These are phyloP conservation scores for Nycticryphes semicollaris DNA, from an alignment of 2,113 vertebrate genomes.

Conservation along the genomic window DNA sequence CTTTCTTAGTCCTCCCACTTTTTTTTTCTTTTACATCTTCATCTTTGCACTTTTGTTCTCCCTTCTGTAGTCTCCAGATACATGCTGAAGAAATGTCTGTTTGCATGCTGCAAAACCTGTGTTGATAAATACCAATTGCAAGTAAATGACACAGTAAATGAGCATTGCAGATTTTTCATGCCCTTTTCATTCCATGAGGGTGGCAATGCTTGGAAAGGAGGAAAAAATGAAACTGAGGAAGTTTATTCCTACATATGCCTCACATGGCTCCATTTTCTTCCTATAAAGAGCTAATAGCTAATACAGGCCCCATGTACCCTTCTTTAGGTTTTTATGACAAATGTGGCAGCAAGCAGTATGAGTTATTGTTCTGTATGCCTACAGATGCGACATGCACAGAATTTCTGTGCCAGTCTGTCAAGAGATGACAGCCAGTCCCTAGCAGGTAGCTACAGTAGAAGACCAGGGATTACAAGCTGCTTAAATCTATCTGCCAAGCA, in stretches of 20 bases:
- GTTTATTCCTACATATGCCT: not conserved
- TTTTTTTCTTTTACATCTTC: not conserved
- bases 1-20: not conserved
- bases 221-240: not conserved
- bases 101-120: conserved; percentile 24
- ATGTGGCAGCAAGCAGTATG: not conserved
- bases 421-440: not conserved
- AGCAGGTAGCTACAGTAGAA: not conserved
- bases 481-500: conserved; percentile 15
- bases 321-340: not conserved
- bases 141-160: conserved; percentile 25
- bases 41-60: not conserved
- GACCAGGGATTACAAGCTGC: not conserved
- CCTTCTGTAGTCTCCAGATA: not conserved
- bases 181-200: not conserved
- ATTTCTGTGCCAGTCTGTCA: not conserved
- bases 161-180: conserved; percentile 13
- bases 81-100: not conserved
- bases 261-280: not conserved
- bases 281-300: not conserved
- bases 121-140: conserved; percentile 61
- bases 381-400: not conserved
- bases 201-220: not conserved
- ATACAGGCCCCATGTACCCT: not conserved
- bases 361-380: not conserved